These are phyloP conservation scores for Holcopasites calliopsidis DNA, from an alignment of 1,140 invertebrate genomes.

Conservation along the genomic window DNA sequence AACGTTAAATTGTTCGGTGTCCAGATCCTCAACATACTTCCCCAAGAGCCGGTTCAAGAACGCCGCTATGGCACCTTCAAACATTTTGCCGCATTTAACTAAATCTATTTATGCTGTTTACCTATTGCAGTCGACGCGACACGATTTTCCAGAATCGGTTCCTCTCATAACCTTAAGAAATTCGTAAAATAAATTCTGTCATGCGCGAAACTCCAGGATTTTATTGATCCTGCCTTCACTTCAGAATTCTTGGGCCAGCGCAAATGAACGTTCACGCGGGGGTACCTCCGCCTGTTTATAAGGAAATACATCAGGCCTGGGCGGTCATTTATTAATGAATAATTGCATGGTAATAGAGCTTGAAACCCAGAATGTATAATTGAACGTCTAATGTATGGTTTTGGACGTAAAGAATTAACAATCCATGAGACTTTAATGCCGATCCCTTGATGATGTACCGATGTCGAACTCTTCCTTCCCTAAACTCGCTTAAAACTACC, in stretches of 20 bases:
- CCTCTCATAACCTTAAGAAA: constrained; percentile 58
- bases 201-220: constrained; percentile 48
- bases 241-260: not conserved
- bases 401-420: no score
- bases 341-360: no score
- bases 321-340: no score
- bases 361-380: no score
- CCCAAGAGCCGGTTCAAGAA: constrained; percentile 89
- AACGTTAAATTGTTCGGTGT: constrained; percentile 90
- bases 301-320: no score
- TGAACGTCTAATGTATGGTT: no score
- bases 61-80: constrained; percentile 89
- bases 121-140: constrained; percentile 2
- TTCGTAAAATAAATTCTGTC: constrained; percentile 58
- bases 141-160: constrained; percentile 12
- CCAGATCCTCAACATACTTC: constrained; percentile 90
- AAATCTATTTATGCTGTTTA: constrained; percentile 10
- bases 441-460: no score
- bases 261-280: not conserved
- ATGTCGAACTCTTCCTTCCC: no score
- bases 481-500: no score
- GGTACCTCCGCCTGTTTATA: not conserved
- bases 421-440: no score
- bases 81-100: constrained; percentile 79
- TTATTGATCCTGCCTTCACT: constrained; percentile 52